phyloP scores from a whole-genome alignment of 2,113 vertebrate genomes.

The Sceloporus tristichus region DNA sequence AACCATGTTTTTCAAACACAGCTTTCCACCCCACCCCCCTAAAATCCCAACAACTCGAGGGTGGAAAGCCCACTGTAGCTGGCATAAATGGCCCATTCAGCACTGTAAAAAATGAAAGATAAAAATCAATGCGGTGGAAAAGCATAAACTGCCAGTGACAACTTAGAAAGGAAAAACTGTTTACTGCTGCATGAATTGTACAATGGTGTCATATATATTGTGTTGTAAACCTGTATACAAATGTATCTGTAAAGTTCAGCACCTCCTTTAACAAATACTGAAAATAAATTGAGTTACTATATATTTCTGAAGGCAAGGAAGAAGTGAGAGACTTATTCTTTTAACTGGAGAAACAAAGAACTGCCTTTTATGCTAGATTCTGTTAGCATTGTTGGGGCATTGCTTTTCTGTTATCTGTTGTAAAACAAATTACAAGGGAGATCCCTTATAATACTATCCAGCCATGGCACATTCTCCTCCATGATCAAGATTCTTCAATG shows the following conservation, averaged over 20 bases:
- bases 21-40: not conserved
- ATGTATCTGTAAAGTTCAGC: conserved; percentile 4
- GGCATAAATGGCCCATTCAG: conserved; percentile 16
- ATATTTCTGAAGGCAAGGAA: conserved; percentile 10
- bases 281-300: conserved; percentile 1
- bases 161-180: conserved; percentile 25
- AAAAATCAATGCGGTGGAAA: conserved; percentile 41
- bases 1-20: not conserved
- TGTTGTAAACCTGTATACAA: conserved; percentile 15
- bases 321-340: conserved; percentile 11
- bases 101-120: conserved; percentile 28
- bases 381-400: not conserved
- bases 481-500: not conserved
- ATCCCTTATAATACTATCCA: not conserved
- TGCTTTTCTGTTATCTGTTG: not conserved
- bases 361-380: not conserved
- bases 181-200: conserved; percentile 33
- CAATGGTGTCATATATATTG: not conserved
- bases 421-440: not conserved
- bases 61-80: conserved; percentile 7
- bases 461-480: not conserved
- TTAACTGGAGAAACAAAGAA: not conserved
- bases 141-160: conserved; percentile 28
- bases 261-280: not conserved
- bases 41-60: too few relatives aligned